A percentile compares a stretch with the other conserved stretches of the same genome.
Conservation (phyloP, 2,113 vertebrate genomes). For the Scopus umbretta region DNA sequence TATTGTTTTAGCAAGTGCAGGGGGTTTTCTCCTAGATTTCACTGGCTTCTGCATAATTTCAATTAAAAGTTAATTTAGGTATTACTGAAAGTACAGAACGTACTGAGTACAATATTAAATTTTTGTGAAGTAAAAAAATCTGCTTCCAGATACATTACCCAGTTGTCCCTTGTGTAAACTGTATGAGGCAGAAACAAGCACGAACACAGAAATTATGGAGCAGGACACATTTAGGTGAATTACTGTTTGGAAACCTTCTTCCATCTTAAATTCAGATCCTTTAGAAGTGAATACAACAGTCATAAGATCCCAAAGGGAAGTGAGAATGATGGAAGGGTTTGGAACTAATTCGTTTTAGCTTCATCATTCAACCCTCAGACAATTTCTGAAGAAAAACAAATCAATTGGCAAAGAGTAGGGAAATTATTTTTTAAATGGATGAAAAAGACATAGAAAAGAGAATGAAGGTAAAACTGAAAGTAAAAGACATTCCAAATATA, state of each 20-base stretch:
- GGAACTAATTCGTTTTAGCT: not conserved
- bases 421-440: not conserved
- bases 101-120: not conserved
- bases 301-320: constrained; percentile 6
- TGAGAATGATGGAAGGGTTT: not conserved
- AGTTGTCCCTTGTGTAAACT: not conserved
- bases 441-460: not conserved
- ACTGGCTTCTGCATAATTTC: not conserved
- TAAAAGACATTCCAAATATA: not conserved
- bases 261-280: not conserved
- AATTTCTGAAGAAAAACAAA: constrained; percentile 31
- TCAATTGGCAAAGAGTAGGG: not conserved
- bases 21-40: not conserved
- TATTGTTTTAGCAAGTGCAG: not conserved
- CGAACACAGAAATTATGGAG: not conserved
- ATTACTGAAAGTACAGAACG: not conserved
- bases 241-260: not conserved
- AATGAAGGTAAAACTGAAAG: not conserved
- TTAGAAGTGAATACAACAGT: not conserved
- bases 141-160: not conserved
- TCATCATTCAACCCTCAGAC: not conserved
- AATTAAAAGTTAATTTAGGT: not conserved
- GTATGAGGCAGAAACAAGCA: not conserved
- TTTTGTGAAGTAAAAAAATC: not conserved
- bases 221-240: not conserved